Evolutionary conservation across 2,888 invertebrate species (phyloP).

Genomic region (Drosophila lacicola): DNA sequence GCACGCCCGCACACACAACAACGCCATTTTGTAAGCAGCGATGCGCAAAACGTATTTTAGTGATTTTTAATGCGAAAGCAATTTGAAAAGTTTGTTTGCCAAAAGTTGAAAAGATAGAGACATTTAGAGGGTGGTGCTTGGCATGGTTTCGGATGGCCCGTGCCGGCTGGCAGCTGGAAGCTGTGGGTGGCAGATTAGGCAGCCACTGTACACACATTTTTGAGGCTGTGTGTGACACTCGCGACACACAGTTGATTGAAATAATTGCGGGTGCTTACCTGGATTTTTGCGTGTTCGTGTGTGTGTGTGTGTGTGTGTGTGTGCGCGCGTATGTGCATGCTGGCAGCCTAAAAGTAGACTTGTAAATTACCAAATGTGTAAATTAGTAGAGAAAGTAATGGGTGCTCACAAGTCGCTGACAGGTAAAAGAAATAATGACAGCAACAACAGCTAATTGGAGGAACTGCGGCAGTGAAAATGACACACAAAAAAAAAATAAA

Average conservation of each 20-base stretch:
- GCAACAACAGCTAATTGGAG: slow-evolving; percentile 23
- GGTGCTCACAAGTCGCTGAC: slow-evolving; percentile 38
- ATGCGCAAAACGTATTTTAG: slow-evolving; percentile 73
- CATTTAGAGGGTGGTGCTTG: slow-evolving; percentile 16
- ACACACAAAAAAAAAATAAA: slow-evolving; percentile 6
- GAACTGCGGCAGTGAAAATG: background rate
- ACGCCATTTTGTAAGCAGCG: slow-evolving; percentile 52
- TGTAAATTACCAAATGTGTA: slow-evolving; percentile 58
- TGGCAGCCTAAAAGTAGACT: slow-evolving; percentile 36
- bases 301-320: slow-evolving; percentile 4
- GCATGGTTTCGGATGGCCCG: background rate
- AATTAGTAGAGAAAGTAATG: slow-evolving; percentile 46
- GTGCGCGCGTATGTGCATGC: slow-evolving; percentile 5
- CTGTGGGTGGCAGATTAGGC: slow-evolving; percentile 56
- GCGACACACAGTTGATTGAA: slow-evolving; percentile 62
- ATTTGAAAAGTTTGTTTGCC: slow-evolving; percentile 74
- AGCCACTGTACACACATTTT: slow-evolving; percentile 19
- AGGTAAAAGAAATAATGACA: slow-evolving; percentile 37
- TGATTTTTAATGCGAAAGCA: slow-evolving; percentile 80
- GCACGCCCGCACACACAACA: background rate
- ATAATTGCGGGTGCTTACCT: slow-evolving; percentile 43
- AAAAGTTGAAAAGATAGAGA: slow-evolving; percentile 62
- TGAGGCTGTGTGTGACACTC: slow-evolving; percentile 39
- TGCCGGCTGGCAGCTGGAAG: slow-evolving; percentile 9
- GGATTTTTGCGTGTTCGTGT: background rate